These are phyloP conservation scores for Cassiopea xamachana DNA, from an alignment of 30 jellyfish, hydroid and myxozoan genomes.

Conservation along the genomic window DNA sequence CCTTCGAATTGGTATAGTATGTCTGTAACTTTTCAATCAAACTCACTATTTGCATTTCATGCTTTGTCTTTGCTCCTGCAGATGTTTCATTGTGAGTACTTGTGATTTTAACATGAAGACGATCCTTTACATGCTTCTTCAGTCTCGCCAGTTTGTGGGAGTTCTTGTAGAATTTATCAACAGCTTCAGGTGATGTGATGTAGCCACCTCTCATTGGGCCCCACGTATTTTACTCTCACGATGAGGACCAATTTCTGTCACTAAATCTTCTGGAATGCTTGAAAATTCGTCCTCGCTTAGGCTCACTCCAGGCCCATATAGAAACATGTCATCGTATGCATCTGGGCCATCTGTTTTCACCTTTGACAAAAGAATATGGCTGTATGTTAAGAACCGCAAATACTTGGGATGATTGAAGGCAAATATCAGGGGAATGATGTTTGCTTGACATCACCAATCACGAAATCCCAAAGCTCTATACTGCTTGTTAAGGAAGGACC, in stretches of 20 bases:
- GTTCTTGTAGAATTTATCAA: slow-evolving; percentile 41
- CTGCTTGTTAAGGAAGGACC: slow-evolving; percentile 48
- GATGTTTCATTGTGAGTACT: slow-evolving; percentile 54
- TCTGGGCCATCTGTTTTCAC: slow-evolving; percentile 59
- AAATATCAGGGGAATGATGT: slow-evolving; percentile 51
- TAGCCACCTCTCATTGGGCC: slow-evolving; percentile 71
- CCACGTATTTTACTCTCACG: slow-evolving; percentile 53
- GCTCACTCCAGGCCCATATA: slow-evolving; percentile 53
- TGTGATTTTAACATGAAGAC: slow-evolving; percentile 39
- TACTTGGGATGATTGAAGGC: slow-evolving; percentile 69
- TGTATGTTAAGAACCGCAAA: slow-evolving; percentile 63
- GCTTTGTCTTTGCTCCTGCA: slow-evolving; percentile 45
- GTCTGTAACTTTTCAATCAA: slow-evolving; percentile 53
- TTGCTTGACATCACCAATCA: slow-evolving; percentile 53
- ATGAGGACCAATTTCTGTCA: slow-evolving; percentile 60
- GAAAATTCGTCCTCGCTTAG: slow-evolving; percentile 53
- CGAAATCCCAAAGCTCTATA: slow-evolving; percentile 37
- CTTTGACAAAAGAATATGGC: slow-evolving; percentile 58
- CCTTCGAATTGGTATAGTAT: slow-evolving; percentile 54
- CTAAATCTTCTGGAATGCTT: slow-evolving; percentile 61
- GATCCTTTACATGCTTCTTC: slow-evolving; percentile 59
- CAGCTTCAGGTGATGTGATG: slow-evolving; percentile 65
- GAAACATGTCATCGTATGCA: slow-evolving; percentile 47
- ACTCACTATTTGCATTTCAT: slow-evolving; percentile 48
- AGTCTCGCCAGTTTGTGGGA: slow-evolving; percentile 63